These are phyloP conservation scores for Nymphalis polychloros DNA, from an alignment of 2,888 invertebrate species.

Conservation along the genomic window DNA sequence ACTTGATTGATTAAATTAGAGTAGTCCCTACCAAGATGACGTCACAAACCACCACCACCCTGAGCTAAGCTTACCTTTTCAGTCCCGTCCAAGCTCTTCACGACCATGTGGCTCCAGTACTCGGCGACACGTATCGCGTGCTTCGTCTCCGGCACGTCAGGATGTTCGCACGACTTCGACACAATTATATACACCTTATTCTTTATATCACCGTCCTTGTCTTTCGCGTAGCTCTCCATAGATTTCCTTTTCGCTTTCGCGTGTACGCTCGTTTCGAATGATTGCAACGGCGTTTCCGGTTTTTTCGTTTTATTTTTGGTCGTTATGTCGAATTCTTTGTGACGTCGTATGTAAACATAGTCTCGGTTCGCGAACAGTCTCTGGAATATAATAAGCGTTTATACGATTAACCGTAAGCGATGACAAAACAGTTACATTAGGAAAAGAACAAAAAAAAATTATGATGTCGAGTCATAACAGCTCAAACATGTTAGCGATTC, in stretches of 20 bases:
- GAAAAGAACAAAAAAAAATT: too few relatives aligned
- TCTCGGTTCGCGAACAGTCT: constrained; percentile 92
- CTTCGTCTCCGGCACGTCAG: constrained; percentile 84
- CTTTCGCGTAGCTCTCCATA: constrained; percentile 44
- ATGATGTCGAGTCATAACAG: too few relatives aligned
- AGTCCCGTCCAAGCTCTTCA: constrained; percentile 84
- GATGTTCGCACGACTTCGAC: constrained; percentile 87
- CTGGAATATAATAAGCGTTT: constrained; percentile 60
- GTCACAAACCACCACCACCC: too few relatives aligned
- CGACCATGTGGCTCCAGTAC: constrained; percentile 94
- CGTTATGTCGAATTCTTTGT: constrained; percentile 60
- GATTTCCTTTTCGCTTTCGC: constrained; percentile 64
- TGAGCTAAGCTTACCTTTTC: constrained; percentile 62
- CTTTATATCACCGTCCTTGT: constrained; percentile 20
- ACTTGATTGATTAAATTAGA: too few relatives aligned
- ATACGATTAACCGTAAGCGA: too few relatives aligned
- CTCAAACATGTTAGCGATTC: too few relatives aligned
- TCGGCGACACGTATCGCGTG: constrained; percentile 88
- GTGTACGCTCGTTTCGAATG: constrained; percentile 52
- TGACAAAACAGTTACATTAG: too few relatives aligned
- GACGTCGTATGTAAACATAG: constrained; percentile 90
- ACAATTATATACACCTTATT: constrained; percentile 69
- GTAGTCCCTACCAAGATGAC: too few relatives aligned
- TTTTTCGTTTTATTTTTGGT: neutral
- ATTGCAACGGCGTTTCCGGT: constrained; percentile 6